phyloP scores from a whole-genome alignment of 23 tunicate species.

The Clavelina lepadiformis region DNA sequence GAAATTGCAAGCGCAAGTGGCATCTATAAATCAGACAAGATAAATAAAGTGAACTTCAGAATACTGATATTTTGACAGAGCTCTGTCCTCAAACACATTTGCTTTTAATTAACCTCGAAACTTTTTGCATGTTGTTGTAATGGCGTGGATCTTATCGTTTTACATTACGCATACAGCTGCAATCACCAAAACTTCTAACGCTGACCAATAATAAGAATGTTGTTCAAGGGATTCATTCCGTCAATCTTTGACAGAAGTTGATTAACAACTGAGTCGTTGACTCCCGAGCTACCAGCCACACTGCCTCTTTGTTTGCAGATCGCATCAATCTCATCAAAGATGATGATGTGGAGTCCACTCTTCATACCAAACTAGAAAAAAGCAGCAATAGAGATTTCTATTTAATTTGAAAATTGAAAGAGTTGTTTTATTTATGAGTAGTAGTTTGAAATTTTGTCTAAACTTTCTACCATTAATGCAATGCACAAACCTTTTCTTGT shows the following conservation, averaged over 20 bases:
- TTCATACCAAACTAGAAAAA: conserved; percentile 71
- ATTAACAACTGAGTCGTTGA: conserved; percentile 97
- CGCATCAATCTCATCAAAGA: conserved; percentile 97
- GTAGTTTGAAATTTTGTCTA: too few relatives aligned
- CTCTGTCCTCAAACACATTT: too few relatives aligned
- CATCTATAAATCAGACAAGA: too few relatives aligned
- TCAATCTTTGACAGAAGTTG: conserved; percentile 97
- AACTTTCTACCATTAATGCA: too few relatives aligned
- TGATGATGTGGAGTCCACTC: conserved; percentile 96
- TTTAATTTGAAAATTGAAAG: background rate
- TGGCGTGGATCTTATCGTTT: too few relatives aligned
- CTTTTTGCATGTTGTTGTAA: too few relatives aligned
- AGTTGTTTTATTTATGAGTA: background rate
- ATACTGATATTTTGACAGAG: too few relatives aligned
- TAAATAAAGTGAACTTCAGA: too few relatives aligned
- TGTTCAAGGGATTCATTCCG: conserved; percentile 89
- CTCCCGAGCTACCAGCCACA: conserved; percentile 81
- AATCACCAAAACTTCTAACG: too few relatives aligned
- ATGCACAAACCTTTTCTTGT: conserved; percentile 70
- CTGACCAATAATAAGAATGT: conserved; percentile 90
- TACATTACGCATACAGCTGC: too few relatives aligned
- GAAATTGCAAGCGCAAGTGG: too few relatives aligned
- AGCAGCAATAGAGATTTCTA: background rate
- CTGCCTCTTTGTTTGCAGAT: conserved; percentile 97
- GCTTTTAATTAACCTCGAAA: too few relatives aligned